A percentile compares a stretch with the other conserved stretches of the same genome.
phyloP scores from a whole-genome alignment of 2,797 vertebrate species.

The Liparis tanakae region DNA sequence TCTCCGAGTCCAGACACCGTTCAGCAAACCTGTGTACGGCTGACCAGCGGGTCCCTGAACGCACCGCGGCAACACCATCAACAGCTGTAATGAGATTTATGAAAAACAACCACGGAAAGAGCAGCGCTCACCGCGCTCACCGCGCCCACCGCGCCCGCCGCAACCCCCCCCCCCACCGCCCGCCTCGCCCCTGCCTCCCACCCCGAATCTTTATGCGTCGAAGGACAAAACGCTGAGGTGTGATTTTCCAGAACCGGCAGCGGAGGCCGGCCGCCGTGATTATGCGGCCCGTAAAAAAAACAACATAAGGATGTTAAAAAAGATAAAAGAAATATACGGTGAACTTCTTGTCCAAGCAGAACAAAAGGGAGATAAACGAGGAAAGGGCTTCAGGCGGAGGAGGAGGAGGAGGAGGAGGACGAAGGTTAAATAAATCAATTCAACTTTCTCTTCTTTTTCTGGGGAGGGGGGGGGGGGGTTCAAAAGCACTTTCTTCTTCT shows the following conservation, averaged over 20 bases:
- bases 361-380: conserved; percentile 39
- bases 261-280: conserved; percentile 35
- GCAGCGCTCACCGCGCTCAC: not conserved
- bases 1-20: not conserved
- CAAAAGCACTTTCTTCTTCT: not conserved
- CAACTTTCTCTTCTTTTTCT: not conserved
- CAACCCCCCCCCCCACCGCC: too few relatives aligned
- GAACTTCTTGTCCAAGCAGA: conserved; percentile 26
- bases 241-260: conserved; percentile 26
- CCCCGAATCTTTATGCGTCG: conserved; percentile 15
- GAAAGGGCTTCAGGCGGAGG: conserved; percentile 27
- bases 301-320: conserved; percentile 32
- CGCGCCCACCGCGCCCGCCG: too few relatives aligned
- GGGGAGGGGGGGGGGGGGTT: too few relatives aligned
- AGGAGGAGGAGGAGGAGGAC: conserved; percentile 41
- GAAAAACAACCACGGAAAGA: conserved; percentile 1
- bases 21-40: conserved; percentile 4
- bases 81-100: conserved; percentile 38
- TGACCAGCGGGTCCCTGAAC: conserved; percentile 15
- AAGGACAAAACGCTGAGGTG: conserved; percentile 34
- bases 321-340: not conserved
- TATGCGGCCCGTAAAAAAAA: conserved; percentile 35
- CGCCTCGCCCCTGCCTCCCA: too few relatives aligned
- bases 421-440: conserved; percentile 54
- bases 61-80: conserved; percentile 23